Conservation (phyloP, 2,797 vertebrate genomes). For the Argyrosomus regius region DNA sequence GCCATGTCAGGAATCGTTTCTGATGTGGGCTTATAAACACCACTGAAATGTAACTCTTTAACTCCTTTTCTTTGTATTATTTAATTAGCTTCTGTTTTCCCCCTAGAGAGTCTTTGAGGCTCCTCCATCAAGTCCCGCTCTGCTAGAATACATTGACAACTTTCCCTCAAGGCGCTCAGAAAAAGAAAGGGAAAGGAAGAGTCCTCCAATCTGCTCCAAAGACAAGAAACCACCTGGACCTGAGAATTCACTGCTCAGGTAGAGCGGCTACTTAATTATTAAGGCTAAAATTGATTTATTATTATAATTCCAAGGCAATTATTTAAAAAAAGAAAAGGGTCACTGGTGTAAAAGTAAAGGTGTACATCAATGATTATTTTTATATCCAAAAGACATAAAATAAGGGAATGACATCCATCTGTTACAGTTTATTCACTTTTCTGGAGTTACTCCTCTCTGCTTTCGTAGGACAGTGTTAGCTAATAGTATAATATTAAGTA, state of each 20-base stretch:
- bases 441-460: neutral
- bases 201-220: conserved; percentile 66
- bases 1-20: neutral
- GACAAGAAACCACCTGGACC: conserved; percentile 43
- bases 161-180: conserved; percentile 83
- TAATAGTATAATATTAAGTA: neutral
- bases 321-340: neutral
- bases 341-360: too few relatives aligned
- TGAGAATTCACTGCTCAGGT: conserved; percentile 84
- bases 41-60: neutral
- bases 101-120: conserved; percentile 82
- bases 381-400: neutral
- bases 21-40: neutral
- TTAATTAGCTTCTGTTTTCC: neutral
- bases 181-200: conserved; percentile 77
- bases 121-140: conserved; percentile 72
- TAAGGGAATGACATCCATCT: neutral
- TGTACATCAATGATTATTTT: too few relatives aligned
- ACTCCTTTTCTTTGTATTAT: neutral
- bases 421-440: neutral
- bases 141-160: conserved; percentile 84
- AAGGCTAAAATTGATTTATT: neutral
- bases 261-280: conserved; percentile 1
- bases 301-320: neutral
- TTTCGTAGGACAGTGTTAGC: neutral